Conservation (phyloP, 37 sponge, comb jelly and placozoan genomes). For the Dysidea cf. avara region DNA sequence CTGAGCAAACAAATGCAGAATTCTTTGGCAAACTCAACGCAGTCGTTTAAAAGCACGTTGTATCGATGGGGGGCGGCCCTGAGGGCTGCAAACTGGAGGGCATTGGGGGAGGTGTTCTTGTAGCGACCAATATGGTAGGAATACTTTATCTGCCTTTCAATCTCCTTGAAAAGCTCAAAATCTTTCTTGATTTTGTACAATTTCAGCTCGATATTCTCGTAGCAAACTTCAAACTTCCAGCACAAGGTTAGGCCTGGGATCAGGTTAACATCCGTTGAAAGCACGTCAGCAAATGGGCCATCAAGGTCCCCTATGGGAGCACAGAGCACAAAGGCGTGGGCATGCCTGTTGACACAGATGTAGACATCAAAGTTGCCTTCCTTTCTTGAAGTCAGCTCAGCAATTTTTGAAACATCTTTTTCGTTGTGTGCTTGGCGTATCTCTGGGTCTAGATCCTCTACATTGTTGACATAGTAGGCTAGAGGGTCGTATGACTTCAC, state of each 20-base stretch:
- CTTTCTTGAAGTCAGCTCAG: conserved; percentile 4
- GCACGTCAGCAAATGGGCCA: conserved; percentile 1
- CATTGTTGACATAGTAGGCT: conserved; percentile 46
- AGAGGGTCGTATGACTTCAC: conserved; percentile 52
- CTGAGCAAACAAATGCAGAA: conserved; percentile 54
- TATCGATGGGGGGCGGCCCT: conserved; percentile 65
- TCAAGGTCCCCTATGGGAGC: neutral
- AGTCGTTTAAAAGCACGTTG: conserved; percentile 48
- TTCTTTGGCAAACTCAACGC: conserved; percentile 66
- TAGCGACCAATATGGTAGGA: conserved; percentile 46
- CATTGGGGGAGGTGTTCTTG: conserved; percentile 7
- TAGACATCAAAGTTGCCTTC: conserved; percentile 26
- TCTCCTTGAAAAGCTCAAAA: conserved; percentile 33
- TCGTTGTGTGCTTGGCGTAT: conserved; percentile 27
- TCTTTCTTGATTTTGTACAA: conserved; percentile 51
- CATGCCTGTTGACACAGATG: conserved; percentile 50
- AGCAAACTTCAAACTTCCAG: conserved; percentile 57
- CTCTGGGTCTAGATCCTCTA: conserved; percentile 34
- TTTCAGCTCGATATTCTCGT: conserved; percentile 18
- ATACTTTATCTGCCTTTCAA: conserved; percentile 18
- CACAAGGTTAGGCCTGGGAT: conserved; percentile 32
- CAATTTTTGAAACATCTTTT: conserved; percentile 6
- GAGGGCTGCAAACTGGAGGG: conserved; percentile 55
- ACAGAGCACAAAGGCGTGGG: conserved; percentile 61
- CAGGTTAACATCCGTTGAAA: conserved; percentile 6